phyloP scores from a whole-genome alignment of 2,113 vertebrate genomes.

The Progne subis region DNA sequence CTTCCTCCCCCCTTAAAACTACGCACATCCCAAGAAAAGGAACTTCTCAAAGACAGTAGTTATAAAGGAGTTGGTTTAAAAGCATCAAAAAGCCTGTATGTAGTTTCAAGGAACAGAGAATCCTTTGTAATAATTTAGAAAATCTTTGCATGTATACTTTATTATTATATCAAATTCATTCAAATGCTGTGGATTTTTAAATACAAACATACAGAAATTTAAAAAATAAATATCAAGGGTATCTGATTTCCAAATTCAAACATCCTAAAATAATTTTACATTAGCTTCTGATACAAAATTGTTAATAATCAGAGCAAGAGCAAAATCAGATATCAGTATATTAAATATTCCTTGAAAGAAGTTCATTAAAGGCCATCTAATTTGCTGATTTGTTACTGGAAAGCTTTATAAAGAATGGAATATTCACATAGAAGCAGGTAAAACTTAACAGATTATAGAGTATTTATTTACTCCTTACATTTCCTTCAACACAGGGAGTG shows the following conservation, averaged over 20 bases:
- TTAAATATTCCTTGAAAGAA: background rate
- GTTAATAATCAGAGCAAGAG: background rate
- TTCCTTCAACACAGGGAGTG: background rate
- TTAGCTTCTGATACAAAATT: background rate
- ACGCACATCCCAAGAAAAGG: background rate
- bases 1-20: background rate
- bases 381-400: background rate
- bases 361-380: background rate
- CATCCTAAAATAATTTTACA: background rate
- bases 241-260: background rate
- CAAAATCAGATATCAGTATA: background rate
- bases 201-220: background rate
- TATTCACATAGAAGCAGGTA: background rate
- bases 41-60: background rate
- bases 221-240: background rate
- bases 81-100: background rate
- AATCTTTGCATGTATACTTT: background rate
- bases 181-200: background rate
- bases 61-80: background rate
- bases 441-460: background rate
- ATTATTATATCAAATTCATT: background rate
- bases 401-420: background rate
- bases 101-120: background rate
- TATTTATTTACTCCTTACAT: background rate
- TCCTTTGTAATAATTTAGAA: background rate